A percentile compares a stretch with the other conserved stretches of the same genome.
phyloP scores from a whole-genome alignment of 1,140 invertebrate species.

The Phthorimaea operculella region DNA sequence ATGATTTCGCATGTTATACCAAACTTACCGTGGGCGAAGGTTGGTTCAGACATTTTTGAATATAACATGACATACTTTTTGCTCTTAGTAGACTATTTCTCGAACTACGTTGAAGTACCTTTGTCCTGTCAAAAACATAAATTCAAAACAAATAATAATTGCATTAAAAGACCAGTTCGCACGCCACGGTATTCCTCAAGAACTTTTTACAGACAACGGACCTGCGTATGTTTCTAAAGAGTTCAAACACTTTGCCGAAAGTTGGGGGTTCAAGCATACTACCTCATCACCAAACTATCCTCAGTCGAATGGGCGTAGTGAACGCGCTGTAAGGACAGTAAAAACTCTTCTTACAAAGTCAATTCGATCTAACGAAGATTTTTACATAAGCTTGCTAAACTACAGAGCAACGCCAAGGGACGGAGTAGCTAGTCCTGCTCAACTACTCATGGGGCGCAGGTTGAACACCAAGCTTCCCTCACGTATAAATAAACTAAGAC shows the following conservation, averaged over 20 bases:
- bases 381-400: slow-evolving; percentile 10
- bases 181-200: slow-evolving; percentile 7
- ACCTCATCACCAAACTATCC: slow-evolving; percentile 8
- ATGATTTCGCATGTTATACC: slow-evolving; percentile 3
- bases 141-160: not conserved
- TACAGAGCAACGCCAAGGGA: slow-evolving; percentile 9
- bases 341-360: slow-evolving; percentile 5
- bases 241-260: slow-evolving; percentile 3
- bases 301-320: slow-evolving; percentile 8
- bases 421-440: not conserved
- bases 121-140: slow-evolving; percentile 1
- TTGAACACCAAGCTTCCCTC: slow-evolving; percentile 6
- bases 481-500: not conserved
- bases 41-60: slow-evolving; percentile 10
- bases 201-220: slow-evolving; percentile 8
- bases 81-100: slow-evolving; percentile 10
- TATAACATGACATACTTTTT: slow-evolving; percentile 7
- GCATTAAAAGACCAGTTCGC: slow-evolving; percentile 11
- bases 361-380: slow-evolving; percentile 1
- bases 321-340: slow-evolving; percentile 3
- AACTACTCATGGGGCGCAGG: slow-evolving; percentile 9
- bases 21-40: slow-evolving; percentile 5
- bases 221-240: slow-evolving; percentile 8
- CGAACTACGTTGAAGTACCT: slow-evolving; percentile 10
- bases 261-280: slow-evolving; percentile 3